These are phyloP conservation scores for Isurus oxyrinchus DNA, from an alignment of 2,113 vertebrate genomes.

Conservation along the genomic window DNA sequence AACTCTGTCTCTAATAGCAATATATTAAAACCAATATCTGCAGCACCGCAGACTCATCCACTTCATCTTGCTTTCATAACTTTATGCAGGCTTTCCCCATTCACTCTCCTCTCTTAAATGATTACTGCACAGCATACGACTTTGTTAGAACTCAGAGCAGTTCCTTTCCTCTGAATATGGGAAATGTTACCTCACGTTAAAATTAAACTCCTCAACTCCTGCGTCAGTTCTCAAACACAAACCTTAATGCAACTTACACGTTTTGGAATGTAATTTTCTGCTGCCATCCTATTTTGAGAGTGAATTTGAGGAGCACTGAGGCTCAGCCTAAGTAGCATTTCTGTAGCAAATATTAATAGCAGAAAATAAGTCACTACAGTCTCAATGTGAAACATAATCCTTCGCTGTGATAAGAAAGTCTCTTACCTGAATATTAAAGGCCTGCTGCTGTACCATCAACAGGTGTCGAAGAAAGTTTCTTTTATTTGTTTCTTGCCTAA, in stretches of 20 bases:
- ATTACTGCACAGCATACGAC: background rate
- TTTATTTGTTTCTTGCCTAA: background rate
- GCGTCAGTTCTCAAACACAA: background rate
- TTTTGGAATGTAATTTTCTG: background rate
- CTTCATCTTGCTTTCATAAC: background rate
- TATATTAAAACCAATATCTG: background rate
- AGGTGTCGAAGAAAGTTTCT: background rate
- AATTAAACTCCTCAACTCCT: background rate
- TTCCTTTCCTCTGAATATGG: background rate
- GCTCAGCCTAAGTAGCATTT: background rate
- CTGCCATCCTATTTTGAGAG: background rate
- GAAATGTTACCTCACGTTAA: background rate
- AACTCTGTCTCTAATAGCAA: background rate
- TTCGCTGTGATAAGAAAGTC: background rate
- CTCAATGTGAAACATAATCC: background rate
- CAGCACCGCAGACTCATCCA: background rate
- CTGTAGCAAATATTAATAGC: background rate
- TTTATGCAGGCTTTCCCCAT: background rate
- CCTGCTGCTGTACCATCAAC: background rate
- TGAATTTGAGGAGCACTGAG: background rate
- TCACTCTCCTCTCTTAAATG: background rate
- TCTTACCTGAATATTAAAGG: constrained; percentile 20
- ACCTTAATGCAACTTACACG: background rate
- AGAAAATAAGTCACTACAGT: background rate
- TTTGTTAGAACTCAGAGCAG: background rate